These are phyloP conservation scores for Cryptops parisi DNA, from an alignment of 2,888 invertebrate genomes.

Conservation along the genomic window DNA sequence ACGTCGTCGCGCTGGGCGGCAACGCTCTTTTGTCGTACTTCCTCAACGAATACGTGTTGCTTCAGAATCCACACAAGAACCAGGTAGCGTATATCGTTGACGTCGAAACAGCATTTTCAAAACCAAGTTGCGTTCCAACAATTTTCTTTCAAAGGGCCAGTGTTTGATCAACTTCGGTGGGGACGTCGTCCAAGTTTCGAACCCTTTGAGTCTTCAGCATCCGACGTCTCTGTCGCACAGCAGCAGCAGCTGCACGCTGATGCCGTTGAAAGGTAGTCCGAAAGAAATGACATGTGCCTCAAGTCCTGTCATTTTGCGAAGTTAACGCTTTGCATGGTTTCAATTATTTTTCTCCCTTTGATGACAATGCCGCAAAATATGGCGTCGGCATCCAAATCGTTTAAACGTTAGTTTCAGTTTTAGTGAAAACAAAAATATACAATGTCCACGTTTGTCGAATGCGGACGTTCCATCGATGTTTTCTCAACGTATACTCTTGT, in stretches of 20 bases:
- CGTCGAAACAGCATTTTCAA: background rate
- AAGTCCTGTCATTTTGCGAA: background rate
- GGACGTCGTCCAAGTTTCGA: conserved; percentile 52
- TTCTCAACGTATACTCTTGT: too few species aligned
- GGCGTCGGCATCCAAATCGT: too few species aligned
- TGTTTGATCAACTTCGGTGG: conserved; percentile 91
- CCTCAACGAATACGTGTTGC: conserved; percentile 76
- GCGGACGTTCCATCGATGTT: too few species aligned
- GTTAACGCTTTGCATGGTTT: background rate
- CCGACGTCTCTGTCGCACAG: background rate
- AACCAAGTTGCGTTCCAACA: background rate
- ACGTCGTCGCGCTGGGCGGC: conserved; percentile 83
- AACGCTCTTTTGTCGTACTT: conserved; percentile 91
- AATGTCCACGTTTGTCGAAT: too few species aligned
- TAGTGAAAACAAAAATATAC: too few species aligned
- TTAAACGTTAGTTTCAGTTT: too few species aligned
- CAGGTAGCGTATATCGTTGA: conserved; percentile 63
- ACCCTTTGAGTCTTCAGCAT: background rate
- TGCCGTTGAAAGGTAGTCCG: background rate
- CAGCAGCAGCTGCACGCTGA: background rate
- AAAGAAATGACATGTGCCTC: background rate
- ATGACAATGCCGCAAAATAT: too few species aligned
- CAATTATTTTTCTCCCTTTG: background rate
- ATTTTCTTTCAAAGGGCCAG: conserved; percentile 58
- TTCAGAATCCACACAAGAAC: conserved; percentile 89